Conservation (phyloP, 2,113 vertebrate genomes). For the Bubo scandiacus region DNA sequence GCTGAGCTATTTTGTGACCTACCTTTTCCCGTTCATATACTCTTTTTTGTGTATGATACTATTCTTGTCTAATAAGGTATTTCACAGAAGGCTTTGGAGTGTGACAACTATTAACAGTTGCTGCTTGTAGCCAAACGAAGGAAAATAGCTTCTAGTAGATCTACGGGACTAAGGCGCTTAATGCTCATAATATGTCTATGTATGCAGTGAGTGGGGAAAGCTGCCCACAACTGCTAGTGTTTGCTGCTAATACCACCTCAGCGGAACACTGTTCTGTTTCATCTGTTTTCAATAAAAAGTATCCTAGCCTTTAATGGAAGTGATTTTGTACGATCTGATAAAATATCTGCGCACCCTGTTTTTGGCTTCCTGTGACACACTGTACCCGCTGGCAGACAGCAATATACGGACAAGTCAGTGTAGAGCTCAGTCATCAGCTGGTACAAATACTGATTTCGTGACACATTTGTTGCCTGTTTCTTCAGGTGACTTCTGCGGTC, state of each 20-base stretch:
- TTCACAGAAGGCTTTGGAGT: background rate
- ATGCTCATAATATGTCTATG: background rate
- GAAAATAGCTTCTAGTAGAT: background rate
- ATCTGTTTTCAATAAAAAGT: background rate
- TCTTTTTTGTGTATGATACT: background rate
- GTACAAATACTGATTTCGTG: background rate
- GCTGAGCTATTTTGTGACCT: background rate
- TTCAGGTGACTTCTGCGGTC: background rate
- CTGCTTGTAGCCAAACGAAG: background rate
- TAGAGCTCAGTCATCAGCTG: background rate
- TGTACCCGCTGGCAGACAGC: background rate
- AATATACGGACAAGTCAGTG: background rate
- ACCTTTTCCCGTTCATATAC: fast-evolving
- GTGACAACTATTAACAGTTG: background rate
- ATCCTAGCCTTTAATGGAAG: background rate
- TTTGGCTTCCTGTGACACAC: background rate
- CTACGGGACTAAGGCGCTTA: background rate
- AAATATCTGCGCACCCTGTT: background rate
- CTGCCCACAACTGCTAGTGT: background rate
- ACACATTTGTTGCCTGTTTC: background rate
- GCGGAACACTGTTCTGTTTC: background rate
- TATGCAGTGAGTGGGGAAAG: background rate
- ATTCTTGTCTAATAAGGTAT: background rate
- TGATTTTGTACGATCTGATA: background rate
- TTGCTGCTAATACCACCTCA: background rate